Conservation (phyloP, 2,888 invertebrate species). For the Epirrita christyi region DNA sequence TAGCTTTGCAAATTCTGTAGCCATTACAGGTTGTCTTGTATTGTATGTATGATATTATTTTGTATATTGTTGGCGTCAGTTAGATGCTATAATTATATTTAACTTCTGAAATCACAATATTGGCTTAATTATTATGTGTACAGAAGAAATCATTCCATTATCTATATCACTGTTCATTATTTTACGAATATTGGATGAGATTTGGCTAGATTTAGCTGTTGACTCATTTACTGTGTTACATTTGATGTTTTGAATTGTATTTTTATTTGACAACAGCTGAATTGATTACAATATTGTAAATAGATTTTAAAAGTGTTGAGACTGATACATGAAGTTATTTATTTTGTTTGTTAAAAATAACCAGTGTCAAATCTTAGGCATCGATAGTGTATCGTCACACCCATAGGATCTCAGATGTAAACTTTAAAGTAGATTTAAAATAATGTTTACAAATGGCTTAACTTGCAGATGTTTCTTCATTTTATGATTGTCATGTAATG, state of each 20-base stretch:
- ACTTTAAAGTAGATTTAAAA: constrained; percentile 54
- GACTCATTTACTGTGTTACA: constrained; percentile 47
- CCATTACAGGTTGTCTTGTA: constrained; percentile 16
- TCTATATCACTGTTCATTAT: constrained; percentile 43
- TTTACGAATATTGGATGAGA: constrained; percentile 44
- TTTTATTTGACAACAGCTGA: constrained; percentile 64
- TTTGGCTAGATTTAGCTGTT: constrained; percentile 53
- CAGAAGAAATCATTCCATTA: constrained; percentile 67
- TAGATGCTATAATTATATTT: constrained; percentile 63
- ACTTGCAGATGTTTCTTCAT: constrained; percentile 25
- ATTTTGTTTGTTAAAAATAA: constrained; percentile 79
- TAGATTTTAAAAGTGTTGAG: constrained; percentile 79
- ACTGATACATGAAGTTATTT: constrained; percentile 83
- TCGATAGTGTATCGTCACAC: constrained; percentile 63
- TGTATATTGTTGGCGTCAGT: constrained; percentile 40
- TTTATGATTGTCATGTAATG: constrained; percentile 8
- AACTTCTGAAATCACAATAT: constrained; percentile 55
- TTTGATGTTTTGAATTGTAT: constrained; percentile 47
- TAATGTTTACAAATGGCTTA: constrained; percentile 30
- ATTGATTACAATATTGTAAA: constrained; percentile 77
- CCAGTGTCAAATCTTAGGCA: constrained; percentile 79
- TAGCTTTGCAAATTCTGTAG: constrained; percentile 24
- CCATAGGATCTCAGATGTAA: constrained; percentile 70
- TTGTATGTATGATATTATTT: too few relatives aligned
- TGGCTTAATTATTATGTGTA: constrained; percentile 58